Evolutionary conservation across 2,113 vertebrate genomes (phyloP), one percentile per base, ranked within the genome.

Genomic region (Podilymbus podiceps): DNA sequence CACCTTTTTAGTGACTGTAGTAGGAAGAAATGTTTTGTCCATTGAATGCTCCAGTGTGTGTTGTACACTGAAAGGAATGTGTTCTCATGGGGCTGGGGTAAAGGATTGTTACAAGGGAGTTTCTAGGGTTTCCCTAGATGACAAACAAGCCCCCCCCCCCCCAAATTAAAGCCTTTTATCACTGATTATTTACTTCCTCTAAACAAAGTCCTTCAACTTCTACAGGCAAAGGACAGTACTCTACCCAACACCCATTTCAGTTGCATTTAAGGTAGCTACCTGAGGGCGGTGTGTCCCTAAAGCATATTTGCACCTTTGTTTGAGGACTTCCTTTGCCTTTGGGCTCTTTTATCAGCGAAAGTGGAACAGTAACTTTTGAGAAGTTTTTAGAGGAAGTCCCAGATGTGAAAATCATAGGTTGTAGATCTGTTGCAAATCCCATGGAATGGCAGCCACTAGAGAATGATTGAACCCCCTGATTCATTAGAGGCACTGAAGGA

Each of bases 181-280:
- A 33, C 17, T 80, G 20, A 6, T 66, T 66, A 28, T 95, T 86
- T 83, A 0, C 17, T 76, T 90, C 30, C 38, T 93, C 31, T 67
- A 14, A 77, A 76, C 28, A 56, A 83, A 69, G 28, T 53, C 42
- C 46, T 77, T 52, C 12, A 64, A 3, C 21, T 63, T 63, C 52
- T 56, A 40, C n/a, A 73, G 60, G 31, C 46, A n/a, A 56, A 81
- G 66, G 52, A 12, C 79, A 62, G 33, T 19, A 12, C 24, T 55
- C 33, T 40, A n/a, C 12, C 50, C 49, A 33, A 12, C 5, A 2
- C 0, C 0, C 7, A 4, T 56, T 72, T 49, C 46, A 28, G 15
- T 53, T 35, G 35, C 27, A 5, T 22, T 24, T 60, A 38, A 38
- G 64, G 15, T 50, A n/a, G 38, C 18, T 62, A 6, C 18, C 20